Percentiles rank a stretch among this genome's conserved stretches.
Evolutionary conservation across 2,113 vertebrate genomes (phyloP).

Genomic region (Daphoenositta chrysoptera): DNA sequence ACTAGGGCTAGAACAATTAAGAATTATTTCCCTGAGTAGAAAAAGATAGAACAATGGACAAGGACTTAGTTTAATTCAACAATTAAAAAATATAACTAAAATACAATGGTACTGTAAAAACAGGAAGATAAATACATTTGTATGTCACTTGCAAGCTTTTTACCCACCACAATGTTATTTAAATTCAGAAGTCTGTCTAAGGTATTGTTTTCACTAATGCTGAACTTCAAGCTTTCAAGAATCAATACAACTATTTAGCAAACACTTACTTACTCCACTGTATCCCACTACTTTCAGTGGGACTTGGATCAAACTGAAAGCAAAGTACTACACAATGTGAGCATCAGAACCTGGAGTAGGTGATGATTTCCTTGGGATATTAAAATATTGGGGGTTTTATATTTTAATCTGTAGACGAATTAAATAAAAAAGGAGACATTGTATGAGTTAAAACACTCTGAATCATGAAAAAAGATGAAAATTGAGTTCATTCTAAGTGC

Average conservation of each 20-base stretch:
- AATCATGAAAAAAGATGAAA: neutral
- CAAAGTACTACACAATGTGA: neutral
- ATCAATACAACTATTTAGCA: neutral
- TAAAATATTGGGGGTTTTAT: neutral
- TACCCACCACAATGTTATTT: neutral
- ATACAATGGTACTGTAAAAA: neutral
- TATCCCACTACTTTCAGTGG: neutral
- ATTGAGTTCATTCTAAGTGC: rapidly evolving
- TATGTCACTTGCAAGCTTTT: neutral
- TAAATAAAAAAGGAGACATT: neutral
- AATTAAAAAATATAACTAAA: neutral
- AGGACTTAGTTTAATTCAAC: neutral
- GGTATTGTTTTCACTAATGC: neutral
- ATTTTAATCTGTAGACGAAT: neutral
- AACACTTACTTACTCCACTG: neutral
- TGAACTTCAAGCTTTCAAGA: neutral
- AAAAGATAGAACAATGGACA: neutral
- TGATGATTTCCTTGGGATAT: neutral
- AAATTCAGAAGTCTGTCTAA: neutral
- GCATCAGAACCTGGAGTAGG: neutral
- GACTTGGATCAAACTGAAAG: neutral
- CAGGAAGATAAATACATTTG: neutral
- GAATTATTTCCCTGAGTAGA: neutral
- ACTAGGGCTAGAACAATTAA: neutral
- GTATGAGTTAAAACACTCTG: neutral